Conservation (phyloP, 2,888 invertebrate genomes). For the Cryptocephalus primarius region DNA sequence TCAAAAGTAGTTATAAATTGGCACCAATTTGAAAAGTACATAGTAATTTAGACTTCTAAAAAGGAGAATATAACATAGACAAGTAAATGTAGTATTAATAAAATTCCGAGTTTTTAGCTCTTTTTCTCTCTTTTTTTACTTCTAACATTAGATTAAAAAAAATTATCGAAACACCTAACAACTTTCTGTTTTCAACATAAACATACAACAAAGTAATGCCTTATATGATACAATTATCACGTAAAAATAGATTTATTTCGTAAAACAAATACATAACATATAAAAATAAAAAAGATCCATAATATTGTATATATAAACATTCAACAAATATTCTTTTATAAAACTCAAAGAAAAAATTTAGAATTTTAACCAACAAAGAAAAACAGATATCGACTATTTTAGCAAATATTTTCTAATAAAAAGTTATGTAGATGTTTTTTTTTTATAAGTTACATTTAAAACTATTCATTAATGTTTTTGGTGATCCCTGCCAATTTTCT, state of each 20-base stretch:
- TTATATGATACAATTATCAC: slow-evolving; percentile 12
- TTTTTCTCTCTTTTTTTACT: slow-evolving; percentile 9
- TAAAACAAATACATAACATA: slow-evolving; percentile 13
- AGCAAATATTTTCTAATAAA: too few species aligned
- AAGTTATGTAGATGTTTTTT: too few species aligned
- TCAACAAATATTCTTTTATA: too few species aligned
- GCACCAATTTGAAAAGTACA: slow-evolving; percentile 21
- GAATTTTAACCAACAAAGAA: too few species aligned
- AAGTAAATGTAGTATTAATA: slow-evolving; percentile 7
- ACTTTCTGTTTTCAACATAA: slow-evolving; percentile 8
- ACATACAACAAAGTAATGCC: slow-evolving; percentile 3
- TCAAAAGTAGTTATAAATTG: slow-evolving; percentile 24
- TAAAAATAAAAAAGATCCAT: slow-evolving; percentile 4
- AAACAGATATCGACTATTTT: too few species aligned
- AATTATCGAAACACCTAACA: slow-evolving; percentile 13
- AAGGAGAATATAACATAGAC: slow-evolving; percentile 10
- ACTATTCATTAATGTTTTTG: too few species aligned
- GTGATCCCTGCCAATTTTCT: too few species aligned
- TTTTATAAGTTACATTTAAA: too few species aligned
- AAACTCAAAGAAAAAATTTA: too few species aligned
- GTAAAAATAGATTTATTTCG: slow-evolving; percentile 12
- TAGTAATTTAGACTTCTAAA: slow-evolving; percentile 12
- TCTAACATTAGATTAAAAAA: slow-evolving; percentile 13
- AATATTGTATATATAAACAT: too few species aligned
- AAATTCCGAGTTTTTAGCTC: too few species aligned